Base-by-base conservation (phyloP, 2,113 vertebrate genomes). In the Mustela nigripes region DNA sequence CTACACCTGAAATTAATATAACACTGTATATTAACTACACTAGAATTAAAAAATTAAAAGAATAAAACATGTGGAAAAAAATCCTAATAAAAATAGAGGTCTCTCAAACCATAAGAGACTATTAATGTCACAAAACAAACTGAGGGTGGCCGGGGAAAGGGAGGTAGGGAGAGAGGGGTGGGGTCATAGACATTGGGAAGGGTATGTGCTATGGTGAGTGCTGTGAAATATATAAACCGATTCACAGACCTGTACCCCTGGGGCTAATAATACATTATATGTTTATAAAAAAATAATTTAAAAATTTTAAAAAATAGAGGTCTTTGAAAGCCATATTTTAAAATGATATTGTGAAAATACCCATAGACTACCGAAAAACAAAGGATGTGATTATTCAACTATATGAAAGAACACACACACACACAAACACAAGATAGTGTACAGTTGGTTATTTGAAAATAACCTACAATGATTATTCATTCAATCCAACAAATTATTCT, bases 271-370 rank as follows among this genome's bases (percentile, higher is more conserved):
- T 53, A 53, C 50, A 53, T 53, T 53, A 16, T 53, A 53, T 53
- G 50, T 53, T 53, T 5, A 53, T 53, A 16, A 56, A 18, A 53
- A 56, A 53, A 53, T 50, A 50, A 50, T 50, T 11, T 14, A 50
- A 50, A 50, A 50, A 14, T 50, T 48, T 48, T 9, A 53, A 56
- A 56, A 56, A 56, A 18, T 5, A 56, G 53, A 56, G 53, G 53
- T 95, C 60, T 81, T 48, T 56, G 7, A 48, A 82, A 88, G 5
- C 1, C 28, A 71, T 58, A 50, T 45, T 73, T 96, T 39, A 95
- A 71, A n/a, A 93, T 80, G 60, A 89, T 86, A 85, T 73, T 15
- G 50, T n/a, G 26, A 94, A 95, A 95, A 39, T 67, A 45, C 11
- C 65, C 62, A 31, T 12, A 65, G 33, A 11, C 8, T 71, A 92